phyloP scores from a whole-genome alignment of 2,888 invertebrate genomes.

The Xanthia icteritia region DNA sequence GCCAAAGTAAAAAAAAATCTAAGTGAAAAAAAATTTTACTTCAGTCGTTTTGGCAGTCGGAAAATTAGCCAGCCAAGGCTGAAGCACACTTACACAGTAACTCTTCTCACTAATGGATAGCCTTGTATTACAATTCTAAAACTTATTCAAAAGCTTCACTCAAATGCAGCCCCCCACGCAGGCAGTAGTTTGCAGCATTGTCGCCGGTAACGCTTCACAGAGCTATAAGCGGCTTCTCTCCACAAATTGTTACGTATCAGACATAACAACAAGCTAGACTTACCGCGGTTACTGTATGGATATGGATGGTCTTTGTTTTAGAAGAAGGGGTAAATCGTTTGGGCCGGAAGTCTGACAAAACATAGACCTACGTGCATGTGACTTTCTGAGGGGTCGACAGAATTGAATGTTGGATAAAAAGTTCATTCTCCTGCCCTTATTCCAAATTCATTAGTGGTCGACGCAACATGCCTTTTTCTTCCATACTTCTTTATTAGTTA shows the following conservation, averaged over 20 bases:
- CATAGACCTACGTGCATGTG: not conserved
- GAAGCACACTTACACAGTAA: too few relatives aligned
- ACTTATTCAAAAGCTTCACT: not conserved
- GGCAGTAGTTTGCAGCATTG: not conserved
- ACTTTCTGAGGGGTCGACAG: not conserved
- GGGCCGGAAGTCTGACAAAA: not conserved
- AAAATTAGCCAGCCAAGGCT: too few relatives aligned
- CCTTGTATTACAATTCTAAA: not conserved
- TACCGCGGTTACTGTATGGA: conserved; percentile 1
- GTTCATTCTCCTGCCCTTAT: too few relatives aligned
- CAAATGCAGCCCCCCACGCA: not conserved
- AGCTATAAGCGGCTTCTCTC: not conserved
- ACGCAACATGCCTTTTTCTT: too few relatives aligned
- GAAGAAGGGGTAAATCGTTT: not conserved
- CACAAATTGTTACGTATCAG: not conserved
- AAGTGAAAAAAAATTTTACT: too few relatives aligned
- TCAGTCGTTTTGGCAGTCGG: too few relatives aligned
- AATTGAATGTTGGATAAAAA: not conserved
- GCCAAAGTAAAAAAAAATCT: too few relatives aligned
- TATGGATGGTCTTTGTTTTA: not conserved
- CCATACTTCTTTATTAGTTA: too few relatives aligned
- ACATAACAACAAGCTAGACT: not conserved
- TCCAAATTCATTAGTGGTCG: too few relatives aligned
- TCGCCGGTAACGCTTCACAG: not conserved
- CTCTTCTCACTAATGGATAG: not conserved